A percentile compares a stretch with the other conserved stretches of the same genome.
Conservation (phyloP, 2,797 vertebrate genomes). For the Phylloscopus collybita region DNA sequence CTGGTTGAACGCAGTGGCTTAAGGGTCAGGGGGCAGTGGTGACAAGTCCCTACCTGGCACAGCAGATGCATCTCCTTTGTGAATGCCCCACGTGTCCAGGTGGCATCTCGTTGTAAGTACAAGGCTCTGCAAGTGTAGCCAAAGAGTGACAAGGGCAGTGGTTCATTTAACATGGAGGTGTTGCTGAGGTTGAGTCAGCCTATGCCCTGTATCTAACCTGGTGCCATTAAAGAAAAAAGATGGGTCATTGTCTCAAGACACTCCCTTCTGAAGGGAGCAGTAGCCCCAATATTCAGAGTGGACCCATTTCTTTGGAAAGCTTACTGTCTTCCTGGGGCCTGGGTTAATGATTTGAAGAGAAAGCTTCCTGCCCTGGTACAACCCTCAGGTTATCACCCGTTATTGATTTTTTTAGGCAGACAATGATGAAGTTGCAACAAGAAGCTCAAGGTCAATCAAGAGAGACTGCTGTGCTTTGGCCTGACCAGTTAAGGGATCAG, state of each 20-base stretch:
- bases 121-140: accelerated
- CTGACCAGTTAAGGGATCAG: not conserved
- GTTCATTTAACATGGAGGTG: not conserved
- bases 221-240: not conserved
- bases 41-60: not conserved
- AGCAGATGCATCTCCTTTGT: not conserved
- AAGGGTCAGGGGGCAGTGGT: not conserved
- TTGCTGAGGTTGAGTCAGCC: not conserved
- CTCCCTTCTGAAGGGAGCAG: not conserved
- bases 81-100: not conserved
- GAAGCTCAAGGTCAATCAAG: not conserved
- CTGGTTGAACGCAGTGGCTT: not conserved
- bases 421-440: not conserved
- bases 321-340: not conserved
- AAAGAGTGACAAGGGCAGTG: accelerated
- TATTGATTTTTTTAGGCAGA: not conserved
- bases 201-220: not conserved
- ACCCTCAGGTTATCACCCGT: not conserved
- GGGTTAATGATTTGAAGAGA: not conserved
- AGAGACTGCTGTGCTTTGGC: not conserved
- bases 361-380: not conserved
- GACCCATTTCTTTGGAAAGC: not conserved
- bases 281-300: not conserved
- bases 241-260: accelerated
- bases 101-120: accelerated